Percentiles rank a stretch among this genome's conserved stretches.
phyloP scores from a whole-genome alignment of 2,888 invertebrate genomes.

The Drosophila fulvimacula region DNA sequence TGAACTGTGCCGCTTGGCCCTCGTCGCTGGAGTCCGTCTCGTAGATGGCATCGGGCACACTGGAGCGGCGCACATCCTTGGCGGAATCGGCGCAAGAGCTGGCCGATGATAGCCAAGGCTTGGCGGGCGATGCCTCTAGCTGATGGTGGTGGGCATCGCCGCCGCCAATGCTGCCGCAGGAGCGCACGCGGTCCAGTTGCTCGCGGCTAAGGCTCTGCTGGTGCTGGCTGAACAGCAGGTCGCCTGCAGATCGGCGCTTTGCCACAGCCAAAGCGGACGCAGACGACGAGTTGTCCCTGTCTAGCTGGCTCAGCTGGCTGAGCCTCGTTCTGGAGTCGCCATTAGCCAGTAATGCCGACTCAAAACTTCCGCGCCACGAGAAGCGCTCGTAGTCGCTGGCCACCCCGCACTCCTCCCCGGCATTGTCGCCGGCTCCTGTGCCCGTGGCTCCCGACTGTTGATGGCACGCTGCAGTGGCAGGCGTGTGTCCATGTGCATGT shows the following conservation, averaged over 20 bases:
- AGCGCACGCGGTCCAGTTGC: conserved; percentile 90
- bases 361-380: conserved; percentile 96
- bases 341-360: conserved; percentile 93
- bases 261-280: conserved; percentile 89
- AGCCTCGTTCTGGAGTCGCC: conserved; percentile 93
- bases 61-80: conserved; percentile 85
- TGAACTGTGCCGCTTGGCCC: conserved; percentile 83
- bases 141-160: conserved; percentile 83
- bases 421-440: conserved; percentile 85
- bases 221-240: conserved; percentile 91
- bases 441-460: conserved; percentile 1
- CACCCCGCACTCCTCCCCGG: conserved; percentile 88
- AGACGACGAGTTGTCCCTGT: conserved; percentile 88
- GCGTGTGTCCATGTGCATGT: conserved; percentile 20
- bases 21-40: conserved; percentile 80
- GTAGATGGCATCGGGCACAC: conserved; percentile 86
- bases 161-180: conserved; percentile 94
- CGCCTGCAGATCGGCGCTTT: conserved; percentile 92
- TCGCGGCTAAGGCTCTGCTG: conserved; percentile 92
- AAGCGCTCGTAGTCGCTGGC: conserved; percentile 95
- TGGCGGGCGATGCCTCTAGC: conserved; percentile 81
- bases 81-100: conserved; percentile 67
- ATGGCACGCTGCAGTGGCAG: conserved; percentile 35
- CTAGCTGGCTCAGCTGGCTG: conserved; percentile 87
- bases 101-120: conserved; percentile 83